A percentile compares a stretch with the other conserved stretches of the same genome.
Evolutionary conservation across 2,797 vertebrate species (phyloP).

Genomic region (Anisognathus igniventris): DNA sequence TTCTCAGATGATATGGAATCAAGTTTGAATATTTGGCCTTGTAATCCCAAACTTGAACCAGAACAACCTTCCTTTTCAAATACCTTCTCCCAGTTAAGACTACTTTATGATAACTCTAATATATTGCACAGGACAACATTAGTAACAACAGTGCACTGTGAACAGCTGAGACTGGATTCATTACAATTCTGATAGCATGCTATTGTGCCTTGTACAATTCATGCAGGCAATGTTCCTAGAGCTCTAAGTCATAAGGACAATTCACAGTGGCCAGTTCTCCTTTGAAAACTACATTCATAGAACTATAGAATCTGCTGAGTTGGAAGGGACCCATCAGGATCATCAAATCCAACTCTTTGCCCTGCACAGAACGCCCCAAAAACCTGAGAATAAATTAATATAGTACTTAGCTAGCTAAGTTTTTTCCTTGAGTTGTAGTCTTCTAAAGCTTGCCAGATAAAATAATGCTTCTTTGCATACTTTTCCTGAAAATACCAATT

Average conservation of each 20-base stretch:
- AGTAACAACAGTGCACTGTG: background rate
- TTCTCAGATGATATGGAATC: background rate
- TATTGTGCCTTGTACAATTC: constrained; percentile 49
- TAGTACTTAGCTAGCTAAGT: background rate
- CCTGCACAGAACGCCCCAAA: background rate
- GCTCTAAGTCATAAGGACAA: constrained; percentile 51
- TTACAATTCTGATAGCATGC: constrained; percentile 41
- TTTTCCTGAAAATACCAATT: background rate
- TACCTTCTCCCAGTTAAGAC: background rate
- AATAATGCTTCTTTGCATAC: background rate
- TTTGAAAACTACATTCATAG: background rate
- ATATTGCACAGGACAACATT: background rate
- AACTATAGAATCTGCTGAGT: background rate
- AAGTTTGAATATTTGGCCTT: background rate
- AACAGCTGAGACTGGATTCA: constrained; percentile 37
- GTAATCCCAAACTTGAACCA: background rate
- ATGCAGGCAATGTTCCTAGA: constrained; percentile 39
- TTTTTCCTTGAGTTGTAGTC: background rate
- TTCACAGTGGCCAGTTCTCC: constrained; percentile 30
- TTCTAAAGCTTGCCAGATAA: background rate
- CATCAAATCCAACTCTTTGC: background rate
- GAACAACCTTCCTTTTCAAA: background rate
- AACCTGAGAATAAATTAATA: background rate
- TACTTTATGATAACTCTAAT: background rate
- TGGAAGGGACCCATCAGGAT: background rate